Base-by-base conservation (phyloP, 2,888 invertebrate genomes). In the Andrena camellia region DNA sequence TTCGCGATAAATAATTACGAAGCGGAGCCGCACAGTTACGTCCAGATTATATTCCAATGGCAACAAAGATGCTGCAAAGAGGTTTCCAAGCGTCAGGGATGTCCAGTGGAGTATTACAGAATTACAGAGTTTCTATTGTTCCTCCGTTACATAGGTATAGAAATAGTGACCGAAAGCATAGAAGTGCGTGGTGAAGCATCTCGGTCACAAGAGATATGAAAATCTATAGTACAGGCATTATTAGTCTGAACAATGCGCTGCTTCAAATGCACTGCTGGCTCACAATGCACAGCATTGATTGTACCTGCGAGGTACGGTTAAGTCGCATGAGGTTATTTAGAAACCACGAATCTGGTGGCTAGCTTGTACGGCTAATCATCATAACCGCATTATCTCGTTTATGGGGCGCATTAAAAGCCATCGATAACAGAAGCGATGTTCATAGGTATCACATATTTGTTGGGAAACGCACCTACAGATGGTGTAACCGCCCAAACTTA, bases 341-440 rank as follows among this genome's bases (percentile, higher is more conserved):
- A n/a, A 8, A 60, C 48, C 13, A 6, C 20, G 13, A 29, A 42
- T 7, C 29, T 13, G 29, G 2, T n/a, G 4, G 20, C 60, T 13
- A 20, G 2, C 5, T 59, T 13, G 50, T 20, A 10, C 13, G 10
- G n/a, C 48, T 23, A 52, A 71, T 62, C 50, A 62, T 54, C 54
- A 17, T 54, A 54, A 68, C 52, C 33, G 54, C 20, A 54, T 54
- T 54, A 68, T 54, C 67, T 54, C 54, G 6, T 54, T 54, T 20
- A 68, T 54, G 23, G 23, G 33, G 35, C 54, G 17, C 33, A 6
- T 10, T n/a, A 33, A 23, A 54, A 23, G 23, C 2, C 10, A 52
- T 67, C 63, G n/a, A 29, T 50, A 52, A 54, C 33, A 35, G 54
- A 52, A 31, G 5, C 3, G 17, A 42, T 20, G n/a, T 5, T 35